Conservation (phyloP, 2,797 vertebrate genomes). For the Lophotriccus pileatus region DNA sequence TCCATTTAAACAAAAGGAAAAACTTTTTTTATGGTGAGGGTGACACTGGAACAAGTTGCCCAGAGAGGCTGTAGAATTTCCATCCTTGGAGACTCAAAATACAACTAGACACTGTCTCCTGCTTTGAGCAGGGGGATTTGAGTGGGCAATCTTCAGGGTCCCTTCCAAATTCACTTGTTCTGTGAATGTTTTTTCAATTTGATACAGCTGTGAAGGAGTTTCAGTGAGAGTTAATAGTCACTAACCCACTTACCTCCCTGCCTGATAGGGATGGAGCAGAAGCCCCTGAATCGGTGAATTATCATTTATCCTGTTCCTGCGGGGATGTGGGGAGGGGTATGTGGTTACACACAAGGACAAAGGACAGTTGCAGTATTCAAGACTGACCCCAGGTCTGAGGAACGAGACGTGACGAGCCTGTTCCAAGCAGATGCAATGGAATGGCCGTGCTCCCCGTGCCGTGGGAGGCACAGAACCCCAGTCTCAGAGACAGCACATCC, state of each 20-base stretch:
- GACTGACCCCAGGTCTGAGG: not conserved
- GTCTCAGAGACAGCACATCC: not conserved
- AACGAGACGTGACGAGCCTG: not conserved
- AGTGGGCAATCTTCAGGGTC: not conserved
- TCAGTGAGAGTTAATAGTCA: not conserved
- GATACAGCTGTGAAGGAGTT: not conserved
- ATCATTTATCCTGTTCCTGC: not conserved
- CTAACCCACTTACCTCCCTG: not conserved
- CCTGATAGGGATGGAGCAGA: not conserved
- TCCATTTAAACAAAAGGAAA: not conserved
- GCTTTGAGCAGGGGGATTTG: not conserved
- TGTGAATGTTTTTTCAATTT: not conserved
- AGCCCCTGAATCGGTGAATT: not conserved
- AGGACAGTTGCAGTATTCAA: not conserved
- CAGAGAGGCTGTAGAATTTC: not conserved
- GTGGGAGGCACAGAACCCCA: not conserved
- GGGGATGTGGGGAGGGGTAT: not conserved
- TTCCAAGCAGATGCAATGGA: not conserved
- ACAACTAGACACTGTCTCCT: not conserved
- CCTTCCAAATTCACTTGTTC: not conserved
- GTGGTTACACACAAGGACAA: not conserved
- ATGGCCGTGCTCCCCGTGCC: not conserved
- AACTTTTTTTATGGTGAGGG: not conserved
- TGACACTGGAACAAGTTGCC: not conserved
- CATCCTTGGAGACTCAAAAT: not conserved